A percentile compares a stretch with the other conserved stretches of the same genome.
phyloP scores from a whole-genome alignment of 2,797 vertebrate species.

The Prunella strophiata region DNA sequence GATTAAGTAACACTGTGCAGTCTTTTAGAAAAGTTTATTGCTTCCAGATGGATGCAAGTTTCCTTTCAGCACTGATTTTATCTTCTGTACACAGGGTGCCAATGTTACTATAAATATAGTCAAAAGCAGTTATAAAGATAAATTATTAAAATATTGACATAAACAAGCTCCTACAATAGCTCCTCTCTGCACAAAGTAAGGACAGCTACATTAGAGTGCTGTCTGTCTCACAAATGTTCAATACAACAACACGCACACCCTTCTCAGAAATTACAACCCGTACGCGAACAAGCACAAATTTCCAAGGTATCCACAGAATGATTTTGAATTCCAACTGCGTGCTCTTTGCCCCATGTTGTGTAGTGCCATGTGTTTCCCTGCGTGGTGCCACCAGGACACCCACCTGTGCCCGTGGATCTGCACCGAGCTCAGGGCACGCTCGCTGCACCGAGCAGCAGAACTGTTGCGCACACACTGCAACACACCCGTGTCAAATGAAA shows the following conservation, averaged over 20 bases:
- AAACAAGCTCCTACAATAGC: constrained; percentile 4
- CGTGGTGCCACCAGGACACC: constrained; percentile 78
- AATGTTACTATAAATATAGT: constrained; percentile 73
- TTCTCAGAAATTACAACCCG: background rate
- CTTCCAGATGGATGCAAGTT: constrained; percentile 88
- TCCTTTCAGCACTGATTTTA: constrained; percentile 82
- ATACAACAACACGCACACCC: background rate
- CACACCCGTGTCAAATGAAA: background rate
- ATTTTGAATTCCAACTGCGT: constrained; percentile 62
- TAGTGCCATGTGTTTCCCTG: constrained; percentile 83
- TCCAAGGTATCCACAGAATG: constrained; percentile 59
- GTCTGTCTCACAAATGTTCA: background rate
- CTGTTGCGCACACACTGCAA: background rate
- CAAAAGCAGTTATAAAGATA: constrained; percentile 75
- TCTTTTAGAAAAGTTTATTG: constrained; percentile 90
- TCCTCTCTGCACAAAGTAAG: background rate
- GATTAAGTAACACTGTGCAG: constrained; percentile 89
- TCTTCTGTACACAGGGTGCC: constrained; percentile 79
- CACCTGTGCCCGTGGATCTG: constrained; percentile 77
- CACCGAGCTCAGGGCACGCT: constrained; percentile 26
- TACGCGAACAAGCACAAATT: constrained; percentile 30
- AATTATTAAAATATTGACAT: constrained; percentile 61
- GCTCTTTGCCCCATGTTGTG: constrained; percentile 83
- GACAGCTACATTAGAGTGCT: background rate
- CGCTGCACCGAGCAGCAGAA: constrained; percentile 18